Evolutionary conservation across 2,888 invertebrate genomes (phyloP).

Genomic region (Folsomia candida): DNA sequence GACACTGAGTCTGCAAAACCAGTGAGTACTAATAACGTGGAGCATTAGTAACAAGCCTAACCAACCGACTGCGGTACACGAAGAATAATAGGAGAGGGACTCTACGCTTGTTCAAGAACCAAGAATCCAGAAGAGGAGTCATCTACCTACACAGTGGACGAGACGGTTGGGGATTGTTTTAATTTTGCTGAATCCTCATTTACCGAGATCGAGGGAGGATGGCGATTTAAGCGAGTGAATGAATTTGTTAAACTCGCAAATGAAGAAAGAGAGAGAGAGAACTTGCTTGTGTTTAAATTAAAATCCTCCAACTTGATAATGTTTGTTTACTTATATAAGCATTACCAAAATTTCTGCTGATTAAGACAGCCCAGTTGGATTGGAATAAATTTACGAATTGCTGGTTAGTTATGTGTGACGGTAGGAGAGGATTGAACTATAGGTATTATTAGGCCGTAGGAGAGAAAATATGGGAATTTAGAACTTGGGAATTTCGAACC

Average conservation of each 20-base stretch:
- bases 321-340: background rate
- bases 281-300: slow-evolving; percentile 6
- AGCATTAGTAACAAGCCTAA: background rate
- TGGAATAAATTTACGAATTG: no score
- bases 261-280: slow-evolving; percentile 1
- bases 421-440: no score
- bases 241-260: background rate
- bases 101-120: no score
- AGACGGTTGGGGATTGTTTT: background rate
- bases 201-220: background rate
- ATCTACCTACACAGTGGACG: no score
- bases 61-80: background rate
- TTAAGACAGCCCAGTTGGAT: no score
- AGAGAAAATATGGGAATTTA: no score
- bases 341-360: no score
- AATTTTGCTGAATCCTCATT: background rate
- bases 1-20: background rate
- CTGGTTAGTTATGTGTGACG: no score
- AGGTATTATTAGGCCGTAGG: no score
- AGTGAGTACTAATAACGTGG: background rate
- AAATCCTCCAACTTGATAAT: slow-evolving; percentile 26
- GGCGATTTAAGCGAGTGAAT: background rate
- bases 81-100: no score
- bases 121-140: no score
- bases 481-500: no score